Percentiles rank a stretch among this genome's conserved stretches.
These are phyloP conservation scores for Forbesichthys agassizii DNA, from an alignment of 2,113 vertebrate species.

Conservation along the genomic window DNA sequence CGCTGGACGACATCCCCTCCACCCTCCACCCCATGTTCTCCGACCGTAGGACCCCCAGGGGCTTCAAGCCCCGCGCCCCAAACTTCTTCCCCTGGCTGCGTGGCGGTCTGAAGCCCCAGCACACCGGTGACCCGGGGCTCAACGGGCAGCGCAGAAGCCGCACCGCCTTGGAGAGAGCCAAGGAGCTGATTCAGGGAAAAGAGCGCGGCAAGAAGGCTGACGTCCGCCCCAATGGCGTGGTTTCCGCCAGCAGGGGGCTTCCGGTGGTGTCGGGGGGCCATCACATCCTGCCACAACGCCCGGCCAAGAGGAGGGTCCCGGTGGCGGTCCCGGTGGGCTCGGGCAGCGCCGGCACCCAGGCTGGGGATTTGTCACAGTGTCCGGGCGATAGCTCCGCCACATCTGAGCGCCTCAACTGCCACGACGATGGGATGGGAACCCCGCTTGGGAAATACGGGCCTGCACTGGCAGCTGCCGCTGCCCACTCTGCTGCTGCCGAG, in stretches of 20 bases:
- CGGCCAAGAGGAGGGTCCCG: conserved; percentile 55
- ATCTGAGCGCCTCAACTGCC: conserved; percentile 35
- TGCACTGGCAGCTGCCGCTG: conserved; percentile 25
- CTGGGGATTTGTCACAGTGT: conserved; percentile 11
- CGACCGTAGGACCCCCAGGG: conserved; percentile 62
- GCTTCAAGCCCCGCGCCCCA: conserved; percentile 62
- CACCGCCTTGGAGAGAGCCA: conserved; percentile 57
- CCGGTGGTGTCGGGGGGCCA: conserved; percentile 64
- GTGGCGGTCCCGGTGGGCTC: conserved; percentile 30
- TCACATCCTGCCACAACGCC: conserved; percentile 50
- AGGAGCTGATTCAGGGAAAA: conserved; percentile 50
- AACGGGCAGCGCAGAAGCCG: conserved; percentile 48
- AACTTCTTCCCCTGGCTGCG: conserved; percentile 74
- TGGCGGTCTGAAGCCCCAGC: conserved; percentile 66
- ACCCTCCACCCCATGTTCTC: conserved; percentile 73
- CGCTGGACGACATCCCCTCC: conserved; percentile 53
- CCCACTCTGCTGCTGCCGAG: conserved; percentile 32
- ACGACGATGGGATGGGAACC: conserved; percentile 43
- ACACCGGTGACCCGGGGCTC: conserved; percentile 59
- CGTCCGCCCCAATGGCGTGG: conserved; percentile 59
- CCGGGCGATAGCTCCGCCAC: conserved; percentile 35
- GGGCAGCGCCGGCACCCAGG: background rate
- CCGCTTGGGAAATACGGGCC: conserved; percentile 60
- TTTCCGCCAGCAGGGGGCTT: conserved; percentile 55
- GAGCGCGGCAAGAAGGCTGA: conserved; percentile 49